Evolutionary conservation across 1,140 invertebrate species (phyloP).

Genomic region (Listronotus oregonensis): DNA sequence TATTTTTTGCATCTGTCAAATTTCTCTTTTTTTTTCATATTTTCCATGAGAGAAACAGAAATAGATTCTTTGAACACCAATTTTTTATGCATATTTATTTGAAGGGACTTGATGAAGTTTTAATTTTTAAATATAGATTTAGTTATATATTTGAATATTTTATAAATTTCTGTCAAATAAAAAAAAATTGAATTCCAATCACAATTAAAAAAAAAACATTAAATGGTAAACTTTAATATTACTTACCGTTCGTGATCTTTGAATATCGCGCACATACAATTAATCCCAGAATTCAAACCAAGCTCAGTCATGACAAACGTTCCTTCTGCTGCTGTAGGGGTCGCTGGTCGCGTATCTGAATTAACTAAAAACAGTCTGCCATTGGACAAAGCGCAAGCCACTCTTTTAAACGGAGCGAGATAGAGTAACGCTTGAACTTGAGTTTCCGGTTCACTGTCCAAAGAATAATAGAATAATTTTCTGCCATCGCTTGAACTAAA

Average conservation of each 20-base stretch:
- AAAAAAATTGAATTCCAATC: too few species aligned
- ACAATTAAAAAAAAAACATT: too few species aligned
- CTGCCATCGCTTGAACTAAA: slow-evolving; percentile 59
- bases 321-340: slow-evolving; percentile 67
- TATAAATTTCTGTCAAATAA: too few species aligned
- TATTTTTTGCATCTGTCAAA: too few species aligned
- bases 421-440: slow-evolving; percentile 70
- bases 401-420: slow-evolving; percentile 67
- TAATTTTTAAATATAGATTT: too few species aligned
- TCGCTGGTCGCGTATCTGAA: slow-evolving; percentile 64
- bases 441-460: slow-evolving; percentile 60
- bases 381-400: slow-evolving; percentile 74
- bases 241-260: slow-evolving; percentile 56
- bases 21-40: too few species aligned
- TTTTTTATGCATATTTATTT: too few species aligned
- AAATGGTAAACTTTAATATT: too few species aligned
- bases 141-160: too few species aligned
- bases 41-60: too few species aligned
- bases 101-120: too few species aligned
- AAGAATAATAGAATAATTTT: slow-evolving; percentile 63
- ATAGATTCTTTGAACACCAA: too few species aligned
- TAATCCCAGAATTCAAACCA: slow-evolving; percentile 66
- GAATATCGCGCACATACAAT: slow-evolving; percentile 62
- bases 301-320: slow-evolving; percentile 79
- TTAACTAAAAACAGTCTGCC: slow-evolving; percentile 77